These are phyloP conservation scores for Arrhamphus sclerolepis DNA, from an alignment of 2,797 vertebrate genomes.

Conservation along the genomic window DNA sequence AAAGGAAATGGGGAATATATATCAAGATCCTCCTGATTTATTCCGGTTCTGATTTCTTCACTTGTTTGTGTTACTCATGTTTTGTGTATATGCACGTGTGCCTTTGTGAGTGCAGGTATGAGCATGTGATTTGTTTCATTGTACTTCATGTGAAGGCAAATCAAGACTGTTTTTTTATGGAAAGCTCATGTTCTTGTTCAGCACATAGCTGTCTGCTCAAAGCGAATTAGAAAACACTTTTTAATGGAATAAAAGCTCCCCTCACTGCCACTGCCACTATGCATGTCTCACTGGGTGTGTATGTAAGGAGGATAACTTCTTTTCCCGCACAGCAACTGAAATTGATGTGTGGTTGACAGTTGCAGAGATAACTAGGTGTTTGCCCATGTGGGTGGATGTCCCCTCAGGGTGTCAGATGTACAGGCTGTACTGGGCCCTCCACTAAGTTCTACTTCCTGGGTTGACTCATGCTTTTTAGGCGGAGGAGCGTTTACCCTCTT, in stretches of 20 bases:
- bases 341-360: conserved; percentile 36
- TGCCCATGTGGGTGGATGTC: conserved; percentile 46
- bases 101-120: conserved; percentile 27
- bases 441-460: conserved; percentile 34
- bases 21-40: conserved; percentile 60
- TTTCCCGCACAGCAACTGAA: conserved; percentile 22
- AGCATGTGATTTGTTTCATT: conserved; percentile 1
- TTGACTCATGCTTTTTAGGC: conserved; percentile 35
- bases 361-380: conserved; percentile 51
- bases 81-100: conserved; percentile 13
- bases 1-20: conserved; percentile 27
- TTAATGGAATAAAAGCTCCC: conserved; percentile 62
- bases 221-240: conserved; percentile 76
- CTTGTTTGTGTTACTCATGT: conserved; percentile 64
- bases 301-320: conserved; percentile 45
- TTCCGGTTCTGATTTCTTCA: conserved; percentile 63
- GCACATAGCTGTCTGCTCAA: conserved; percentile 60
- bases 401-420: neutral
- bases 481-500: conserved; percentile 17
- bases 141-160: conserved; percentile 33
- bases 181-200: conserved; percentile 50
- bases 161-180: conserved; percentile 75
- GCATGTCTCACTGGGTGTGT: neutral
- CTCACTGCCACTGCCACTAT: neutral
- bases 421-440: conserved; percentile 20